A percentile compares a stretch with the other conserved stretches of the same genome.
These are phyloP conservation scores for Cygnus buccinator DNA, from an alignment of 2,113 vertebrate species.

Conservation along the genomic window DNA sequence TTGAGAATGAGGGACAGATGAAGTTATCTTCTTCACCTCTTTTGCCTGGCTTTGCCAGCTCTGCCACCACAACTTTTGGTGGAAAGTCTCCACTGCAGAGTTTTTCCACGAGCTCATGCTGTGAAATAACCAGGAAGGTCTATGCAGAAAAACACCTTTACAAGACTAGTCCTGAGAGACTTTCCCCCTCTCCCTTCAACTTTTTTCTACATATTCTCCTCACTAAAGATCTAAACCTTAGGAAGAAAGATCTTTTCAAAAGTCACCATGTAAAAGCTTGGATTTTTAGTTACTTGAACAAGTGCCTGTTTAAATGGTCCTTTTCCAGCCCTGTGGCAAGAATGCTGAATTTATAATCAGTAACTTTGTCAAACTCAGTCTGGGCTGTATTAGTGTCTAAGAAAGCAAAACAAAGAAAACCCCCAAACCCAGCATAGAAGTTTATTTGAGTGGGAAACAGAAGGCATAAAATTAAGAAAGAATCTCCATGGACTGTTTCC, in stretches of 20 bases:
- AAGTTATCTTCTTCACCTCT: neutral
- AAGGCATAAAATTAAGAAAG: slow-evolving; percentile 31
- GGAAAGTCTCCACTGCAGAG: neutral
- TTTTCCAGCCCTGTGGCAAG: neutral
- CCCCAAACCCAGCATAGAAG: neutral
- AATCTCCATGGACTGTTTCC: neutral
- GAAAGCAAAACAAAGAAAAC: neutral
- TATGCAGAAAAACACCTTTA: neutral
- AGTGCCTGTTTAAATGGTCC: neutral
- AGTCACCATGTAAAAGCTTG: neutral
- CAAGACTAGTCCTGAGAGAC: neutral
- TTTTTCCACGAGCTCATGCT: neutral
- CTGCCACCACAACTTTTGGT: neutral
- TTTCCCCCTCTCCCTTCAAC: neutral
- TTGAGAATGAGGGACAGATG: neutral
- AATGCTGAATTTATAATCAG: slow-evolving; percentile 7
- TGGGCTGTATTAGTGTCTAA: neutral
- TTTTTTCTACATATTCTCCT: neutral
- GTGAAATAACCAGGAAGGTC: neutral
- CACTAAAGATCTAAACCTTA: neutral
- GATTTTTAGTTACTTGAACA: neutral
- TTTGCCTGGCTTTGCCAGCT: neutral
- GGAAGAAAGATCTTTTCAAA: neutral
- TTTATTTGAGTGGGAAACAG: neutral
- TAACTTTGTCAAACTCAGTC: neutral